Evolutionary conservation across 2,888 invertebrate species (phyloP).

Genomic region (Andrena trimmerana): DNA sequence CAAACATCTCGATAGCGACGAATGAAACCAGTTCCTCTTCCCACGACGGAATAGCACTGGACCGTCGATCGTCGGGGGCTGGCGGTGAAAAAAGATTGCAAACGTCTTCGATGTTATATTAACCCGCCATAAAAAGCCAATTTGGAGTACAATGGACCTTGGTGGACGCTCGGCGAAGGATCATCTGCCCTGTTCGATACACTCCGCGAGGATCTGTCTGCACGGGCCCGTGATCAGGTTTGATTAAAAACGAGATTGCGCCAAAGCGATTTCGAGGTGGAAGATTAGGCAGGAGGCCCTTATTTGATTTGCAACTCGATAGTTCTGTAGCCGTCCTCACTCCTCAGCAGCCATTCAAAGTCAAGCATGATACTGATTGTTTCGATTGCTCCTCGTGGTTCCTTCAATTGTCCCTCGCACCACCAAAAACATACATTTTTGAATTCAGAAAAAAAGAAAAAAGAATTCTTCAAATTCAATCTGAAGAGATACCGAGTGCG

Average conservation of each 20-base stretch:
- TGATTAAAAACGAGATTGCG: conserved; percentile 82
- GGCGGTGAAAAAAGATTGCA: conserved; percentile 74
- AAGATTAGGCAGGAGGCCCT: conserved; percentile 74
- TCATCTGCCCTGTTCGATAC: conserved; percentile 76
- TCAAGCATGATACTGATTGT: not conserved
- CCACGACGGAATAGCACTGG: conserved; percentile 42
- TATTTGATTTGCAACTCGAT: conserved; percentile 80
- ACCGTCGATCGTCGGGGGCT: conserved; percentile 42
- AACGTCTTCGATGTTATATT: conserved; percentile 77
- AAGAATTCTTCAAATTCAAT: no score
- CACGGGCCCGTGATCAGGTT: conserved; percentile 67
- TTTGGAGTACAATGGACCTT: conserved; percentile 78
- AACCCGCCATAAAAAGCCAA: conserved; percentile 80
- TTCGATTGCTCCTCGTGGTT: not conserved
- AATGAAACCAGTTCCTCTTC: conserved; percentile 63
- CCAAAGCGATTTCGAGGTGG: conserved; percentile 76
- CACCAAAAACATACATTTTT: no score
- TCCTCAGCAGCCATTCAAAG: conserved; percentile 26
- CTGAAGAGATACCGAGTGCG: no score
- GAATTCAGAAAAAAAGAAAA: no score
- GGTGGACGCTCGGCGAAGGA: conserved; percentile 59
- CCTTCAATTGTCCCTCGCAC: not conserved
- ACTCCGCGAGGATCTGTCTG: conserved; percentile 64
- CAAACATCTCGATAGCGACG: conserved; percentile 39
- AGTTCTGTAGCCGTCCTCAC: conserved; percentile 64